Evolutionary conservation across 2,888 invertebrate genomes (phyloP), one percentile per base, ranked within the genome.

Genomic region (Melikaiella ostensackeni): DNA sequence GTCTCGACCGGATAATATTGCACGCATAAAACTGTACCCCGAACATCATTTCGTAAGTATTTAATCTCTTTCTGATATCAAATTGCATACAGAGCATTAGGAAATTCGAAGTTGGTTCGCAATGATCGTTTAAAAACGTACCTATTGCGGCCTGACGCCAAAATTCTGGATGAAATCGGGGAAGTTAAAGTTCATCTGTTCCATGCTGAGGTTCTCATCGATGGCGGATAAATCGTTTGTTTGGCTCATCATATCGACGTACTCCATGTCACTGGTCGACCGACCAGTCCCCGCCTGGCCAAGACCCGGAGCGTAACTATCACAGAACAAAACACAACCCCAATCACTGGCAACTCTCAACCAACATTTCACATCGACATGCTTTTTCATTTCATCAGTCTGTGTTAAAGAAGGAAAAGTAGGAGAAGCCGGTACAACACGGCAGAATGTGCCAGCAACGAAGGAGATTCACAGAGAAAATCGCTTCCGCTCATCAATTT

Each of bases 341-440:
- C 91, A 91, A 91, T 91, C 90, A 91, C 91, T 91, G 91, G 91
- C 91, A 91, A 88, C 83, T 83, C 86, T 88, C 84, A 77, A 81
- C 66, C 63, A 80, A 81, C 27, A 73, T 70, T 73, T 30, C 35
- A 75, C 57, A n/a, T 70, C 63, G 55, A 64, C 30, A 76, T 66
- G 21, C 59, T 77, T 77, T 76, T 75, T 73, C 11, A 73, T 24
- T 70, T 50, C 61, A 77, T 75, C 73, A 24, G 76, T 75, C 75
- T 70, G 64, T 78, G 78, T 80, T 80, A 75, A 78, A 80, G 78
- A 84, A 83, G 82, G 83, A 81, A 82, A 82, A 87, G 89, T 89
- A 88, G 88, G 89, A 88, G 46, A 88, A 90, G 91, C 90, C 91
- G 91, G 91, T 91, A 91, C 91, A 91, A 91, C 90, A 88, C 88